These are phyloP conservation scores for Acanthis flammea DNA, from an alignment of 2,797 vertebrate genomes.

Conservation along the genomic window DNA sequence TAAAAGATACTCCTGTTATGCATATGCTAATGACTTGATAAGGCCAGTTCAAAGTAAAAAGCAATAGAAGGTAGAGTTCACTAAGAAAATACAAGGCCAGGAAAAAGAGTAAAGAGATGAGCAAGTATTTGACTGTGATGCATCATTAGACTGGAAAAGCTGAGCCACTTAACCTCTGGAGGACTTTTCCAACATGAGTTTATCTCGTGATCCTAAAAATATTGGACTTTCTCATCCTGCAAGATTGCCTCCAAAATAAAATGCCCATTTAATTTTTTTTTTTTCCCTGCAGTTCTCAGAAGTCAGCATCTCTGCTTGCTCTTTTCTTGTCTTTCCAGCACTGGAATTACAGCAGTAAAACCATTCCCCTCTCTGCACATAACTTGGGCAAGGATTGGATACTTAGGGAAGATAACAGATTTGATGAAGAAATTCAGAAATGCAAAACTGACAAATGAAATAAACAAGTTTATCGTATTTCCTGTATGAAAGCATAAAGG, in stretches of 20 bases:
- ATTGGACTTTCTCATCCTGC: neutral
- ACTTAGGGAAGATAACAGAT: slow-evolving; percentile 67
- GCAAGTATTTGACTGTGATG: neutral
- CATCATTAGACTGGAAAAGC: neutral
- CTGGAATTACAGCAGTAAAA: slow-evolving; percentile 14
- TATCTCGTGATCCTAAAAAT: neutral
- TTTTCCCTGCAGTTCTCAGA: neutral
- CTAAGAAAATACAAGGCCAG: neutral
- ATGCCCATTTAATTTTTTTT: neutral
- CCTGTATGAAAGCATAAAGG: slow-evolving; percentile 40
- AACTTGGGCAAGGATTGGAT: slow-evolving; percentile 54
- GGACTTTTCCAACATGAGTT: neutral
- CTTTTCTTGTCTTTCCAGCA: neutral
- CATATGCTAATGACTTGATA: neutral
- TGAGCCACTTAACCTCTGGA: neutral
- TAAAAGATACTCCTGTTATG: neutral
- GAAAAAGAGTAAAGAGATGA: neutral
- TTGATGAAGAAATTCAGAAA: slow-evolving; percentile 76
- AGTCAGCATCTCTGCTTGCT: neutral
- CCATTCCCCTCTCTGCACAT: neutral
- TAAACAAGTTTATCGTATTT: slow-evolving; percentile 75
- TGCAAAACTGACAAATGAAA: slow-evolving; percentile 68
- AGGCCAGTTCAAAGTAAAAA: neutral
- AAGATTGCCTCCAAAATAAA: neutral
- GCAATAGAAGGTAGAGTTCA: neutral